Percentiles rank a stretch among this genome's conserved stretches.
These are phyloP conservation scores for Tachyglossus aculeatus DNA, from an alignment of 2,797 vertebrate species.

Conservation along the genomic window DNA sequence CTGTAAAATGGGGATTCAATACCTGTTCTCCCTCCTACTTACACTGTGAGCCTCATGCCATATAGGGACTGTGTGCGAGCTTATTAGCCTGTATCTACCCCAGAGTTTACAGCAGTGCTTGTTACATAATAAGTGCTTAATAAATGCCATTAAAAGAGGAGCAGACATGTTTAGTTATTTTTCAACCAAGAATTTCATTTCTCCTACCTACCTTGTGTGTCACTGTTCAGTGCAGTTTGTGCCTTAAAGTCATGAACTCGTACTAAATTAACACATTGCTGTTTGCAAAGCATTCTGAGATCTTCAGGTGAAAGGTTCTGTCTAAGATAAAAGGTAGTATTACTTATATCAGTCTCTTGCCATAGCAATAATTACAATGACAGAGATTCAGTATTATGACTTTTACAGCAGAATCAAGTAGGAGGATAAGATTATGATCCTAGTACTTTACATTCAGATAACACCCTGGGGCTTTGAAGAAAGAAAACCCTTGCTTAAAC, in stretches of 20 bases:
- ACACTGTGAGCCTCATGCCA: no score
- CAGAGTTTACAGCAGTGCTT: no score
- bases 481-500: neutral
- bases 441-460: slow-evolving; percentile 55
- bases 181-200: no score
- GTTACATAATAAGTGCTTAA: no score
- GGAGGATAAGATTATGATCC: slow-evolving; percentile 42
- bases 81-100: no score
- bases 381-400: neutral
- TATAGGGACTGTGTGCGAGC: no score
- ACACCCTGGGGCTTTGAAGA: slow-evolving; percentile 38
- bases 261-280: neutral
- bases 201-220: neutral
- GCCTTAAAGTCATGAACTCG: neutral
- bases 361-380: neutral
- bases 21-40: no score
- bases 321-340: neutral
- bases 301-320: neutral
- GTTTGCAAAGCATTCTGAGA: neutral
- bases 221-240: neutral
- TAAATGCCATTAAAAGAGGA: no score
- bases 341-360: neutral
- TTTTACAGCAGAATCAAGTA: slow-evolving; percentile 65
- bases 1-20: no score
- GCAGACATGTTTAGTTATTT: no score